A percentile compares a stretch with the other conserved stretches of the same genome.
These are phyloP conservation scores for Aphis gossypii DNA, from an alignment of 1,140 invertebrate species.

Conservation along the genomic window DNA sequence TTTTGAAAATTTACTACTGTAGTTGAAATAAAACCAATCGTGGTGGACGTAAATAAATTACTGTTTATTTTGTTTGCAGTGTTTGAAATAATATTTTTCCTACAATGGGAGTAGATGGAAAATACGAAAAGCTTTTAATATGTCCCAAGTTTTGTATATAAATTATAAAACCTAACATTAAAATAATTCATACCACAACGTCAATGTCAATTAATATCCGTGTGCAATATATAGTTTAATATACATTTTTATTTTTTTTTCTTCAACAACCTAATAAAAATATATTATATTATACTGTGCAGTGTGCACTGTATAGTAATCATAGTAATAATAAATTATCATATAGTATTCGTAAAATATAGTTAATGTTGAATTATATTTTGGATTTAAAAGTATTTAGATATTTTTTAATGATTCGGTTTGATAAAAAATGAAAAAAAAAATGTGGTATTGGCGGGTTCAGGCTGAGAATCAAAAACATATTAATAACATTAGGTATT, in stretches of 20 bases:
- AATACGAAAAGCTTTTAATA: conserved; percentile 19
- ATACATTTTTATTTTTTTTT: not conserved
- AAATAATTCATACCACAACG: not conserved
- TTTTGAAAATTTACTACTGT: not conserved
- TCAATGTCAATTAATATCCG: not conserved
- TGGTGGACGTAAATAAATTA: not conserved
- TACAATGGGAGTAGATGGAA: not conserved
- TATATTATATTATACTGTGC: not conserved
- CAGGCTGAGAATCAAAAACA: not conserved
- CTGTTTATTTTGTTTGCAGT: not conserved
- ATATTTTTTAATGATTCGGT: not conserved
- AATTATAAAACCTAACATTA: not conserved
- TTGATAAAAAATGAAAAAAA: not conserved
- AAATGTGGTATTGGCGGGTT: not conserved
- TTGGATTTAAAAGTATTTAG: not conserved
- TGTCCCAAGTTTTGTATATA: not conserved
- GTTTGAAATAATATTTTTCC: not conserved
- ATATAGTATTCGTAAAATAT: not conserved
- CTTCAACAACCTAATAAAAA: not conserved
- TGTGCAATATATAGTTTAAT: not conserved
- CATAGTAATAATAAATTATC: not conserved
- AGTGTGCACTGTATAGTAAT: not conserved
- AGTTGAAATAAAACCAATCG: conserved; percentile 11
- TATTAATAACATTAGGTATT: not conserved
- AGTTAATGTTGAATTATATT: not conserved